These are phyloP conservation scores for Lemur catta DNA, from an alignment of 2,797 vertebrate species.

Conservation along the genomic window DNA sequence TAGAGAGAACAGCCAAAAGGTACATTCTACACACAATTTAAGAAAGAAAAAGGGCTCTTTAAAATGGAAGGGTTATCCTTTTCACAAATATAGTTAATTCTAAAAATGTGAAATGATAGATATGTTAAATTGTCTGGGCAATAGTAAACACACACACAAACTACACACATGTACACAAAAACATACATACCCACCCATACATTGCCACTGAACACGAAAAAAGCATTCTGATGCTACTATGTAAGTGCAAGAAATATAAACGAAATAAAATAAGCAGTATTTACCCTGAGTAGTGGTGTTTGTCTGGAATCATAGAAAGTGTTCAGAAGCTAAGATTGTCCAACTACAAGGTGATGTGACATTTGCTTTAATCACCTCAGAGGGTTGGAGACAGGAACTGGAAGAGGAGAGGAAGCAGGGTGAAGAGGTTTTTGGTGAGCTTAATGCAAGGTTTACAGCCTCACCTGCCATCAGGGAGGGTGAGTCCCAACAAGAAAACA, in stretches of 20 bases:
- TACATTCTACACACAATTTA: constrained; percentile 79
- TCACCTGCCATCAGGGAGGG: background rate
- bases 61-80: constrained; percentile 77
- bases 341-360: constrained; percentile 67
- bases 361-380: constrained; percentile 75
- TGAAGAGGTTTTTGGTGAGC: constrained; percentile 14
- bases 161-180: background rate
- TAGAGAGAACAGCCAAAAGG: constrained; percentile 82
- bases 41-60: constrained; percentile 78
- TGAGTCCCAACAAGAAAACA: background rate
- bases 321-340: constrained; percentile 64
- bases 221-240: background rate
- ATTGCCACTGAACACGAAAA: constrained; percentile 52
- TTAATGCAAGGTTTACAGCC: constrained; percentile 25
- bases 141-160: constrained; percentile 38
- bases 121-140: constrained; percentile 66
- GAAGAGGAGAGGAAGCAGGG: background rate
- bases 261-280: constrained; percentile 73
- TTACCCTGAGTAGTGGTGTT: constrained; percentile 61
- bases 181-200: background rate
- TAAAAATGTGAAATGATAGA: constrained; percentile 67
- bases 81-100: constrained; percentile 79
- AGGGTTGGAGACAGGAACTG: constrained; percentile 31
- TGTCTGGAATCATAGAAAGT: constrained; percentile 34
- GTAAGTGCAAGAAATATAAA: constrained; percentile 20